Evolutionary conservation across 1,140 invertebrate species (phyloP), one percentile per base, ranked within the genome.

Genomic region (Phortica variegata): DNA sequence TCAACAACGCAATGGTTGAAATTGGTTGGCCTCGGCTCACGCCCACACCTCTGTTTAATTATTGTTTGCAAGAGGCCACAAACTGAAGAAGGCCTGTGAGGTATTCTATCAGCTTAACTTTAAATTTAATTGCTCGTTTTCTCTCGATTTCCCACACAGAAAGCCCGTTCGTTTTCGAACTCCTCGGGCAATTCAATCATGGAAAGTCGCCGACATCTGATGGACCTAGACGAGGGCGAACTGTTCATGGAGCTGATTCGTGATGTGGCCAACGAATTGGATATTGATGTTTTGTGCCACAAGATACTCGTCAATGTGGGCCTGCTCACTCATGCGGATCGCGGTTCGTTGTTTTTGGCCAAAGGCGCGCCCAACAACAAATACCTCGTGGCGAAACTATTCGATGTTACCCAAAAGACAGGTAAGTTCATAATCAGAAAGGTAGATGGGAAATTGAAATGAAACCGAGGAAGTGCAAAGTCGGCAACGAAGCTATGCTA

Each of bases 291-390:
- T 9, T 82, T 96, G 4, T 96, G 92, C 72, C 91, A 95, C 78
- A 96, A 96, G 80, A 95, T 95, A 57, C 81, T 95, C 18, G 90
- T 91, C 13, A 96, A 95, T 77, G 91, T 95, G 2, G 86, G 89
- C 33, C 78, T 92, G 43, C 80, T 96, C 34, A 94, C 91, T 3
- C 82, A 88, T 51, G 91, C 91, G 1, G 92, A 95, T 76, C 79
- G 92, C 15, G 91, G 91, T 8, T 91, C 88, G 44, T 78, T 95
- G 44, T 95, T 95, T 77, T 78, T 96, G 41, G 90, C 90, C 0
- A 87, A 91, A 66, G 91, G 91, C 8, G 82, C 86, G 0, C 76
- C 83, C 2, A 83, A 85, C 36, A 81, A 86, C 58, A 82, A 88
- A 56, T 91, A 90, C 63, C 81, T 96, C 23, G 86, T 93, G 29